Conservation (phyloP, 1,140 invertebrate species). For the Sycophaga agraensis region DNA sequence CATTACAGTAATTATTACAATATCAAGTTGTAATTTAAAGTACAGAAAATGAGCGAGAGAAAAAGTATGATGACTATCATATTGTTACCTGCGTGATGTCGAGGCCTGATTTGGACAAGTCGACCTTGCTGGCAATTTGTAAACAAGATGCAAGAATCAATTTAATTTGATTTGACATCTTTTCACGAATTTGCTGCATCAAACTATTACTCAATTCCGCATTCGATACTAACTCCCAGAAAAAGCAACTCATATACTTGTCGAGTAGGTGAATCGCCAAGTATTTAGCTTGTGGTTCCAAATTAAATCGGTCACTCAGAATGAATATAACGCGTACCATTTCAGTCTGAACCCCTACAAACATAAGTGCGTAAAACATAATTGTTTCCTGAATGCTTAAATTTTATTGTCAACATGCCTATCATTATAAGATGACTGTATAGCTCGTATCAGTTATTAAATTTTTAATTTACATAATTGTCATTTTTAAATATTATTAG, state of each 20-base stretch:
- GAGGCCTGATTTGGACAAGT: constrained; percentile 13
- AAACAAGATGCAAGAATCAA: constrained; percentile 39
- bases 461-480: no score
- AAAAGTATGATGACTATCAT: no score
- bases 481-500: no score
- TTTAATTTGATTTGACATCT: constrained; percentile 27
- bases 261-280: constrained; percentile 48
- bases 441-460: no score
- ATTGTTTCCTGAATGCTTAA: no score
- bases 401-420: no score
- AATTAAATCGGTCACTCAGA: constrained; percentile 36
- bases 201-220: constrained; percentile 12
- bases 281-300: constrained; percentile 41
- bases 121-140: constrained; percentile 27
- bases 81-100: no score
- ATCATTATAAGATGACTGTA: no score
- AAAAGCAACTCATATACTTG: constrained; percentile 41
- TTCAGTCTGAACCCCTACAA: constrained; percentile 36
- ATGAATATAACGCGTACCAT: constrained; percentile 40
- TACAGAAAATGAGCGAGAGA: no score
- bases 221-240: constrained; percentile 37
- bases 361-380: not conserved
- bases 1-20: no score
- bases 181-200: constrained; percentile 23
- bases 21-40: no score